These are phyloP conservation scores for Acrobasis repandana DNA, from an alignment of 2,888 invertebrate genomes.

Conservation along the genomic window DNA sequence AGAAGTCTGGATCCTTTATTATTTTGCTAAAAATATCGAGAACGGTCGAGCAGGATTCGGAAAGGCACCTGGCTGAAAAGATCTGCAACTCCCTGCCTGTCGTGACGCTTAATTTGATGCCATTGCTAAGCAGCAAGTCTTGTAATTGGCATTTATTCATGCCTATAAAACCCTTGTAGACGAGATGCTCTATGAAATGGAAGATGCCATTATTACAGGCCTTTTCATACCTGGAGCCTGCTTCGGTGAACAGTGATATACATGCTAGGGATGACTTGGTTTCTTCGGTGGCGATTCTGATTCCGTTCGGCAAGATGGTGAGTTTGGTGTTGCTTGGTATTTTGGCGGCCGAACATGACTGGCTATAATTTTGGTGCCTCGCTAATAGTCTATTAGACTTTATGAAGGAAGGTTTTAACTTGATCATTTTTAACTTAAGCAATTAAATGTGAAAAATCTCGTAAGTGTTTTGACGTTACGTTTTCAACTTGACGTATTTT, in stretches of 20 bases:
- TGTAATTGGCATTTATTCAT: slow-evolving; percentile 93
- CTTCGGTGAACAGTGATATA: slow-evolving; percentile 59
- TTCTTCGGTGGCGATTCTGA: slow-evolving; percentile 96
- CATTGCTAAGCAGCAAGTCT: slow-evolving; percentile 95
- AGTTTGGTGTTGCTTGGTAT: slow-evolving; percentile 17
- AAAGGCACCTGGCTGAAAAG: slow-evolving; percentile 96
- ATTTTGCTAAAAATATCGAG: slow-evolving; percentile 97
- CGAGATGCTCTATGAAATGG: slow-evolving; percentile 73
- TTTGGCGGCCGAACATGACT: background rate
- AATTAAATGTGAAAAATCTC: background rate
- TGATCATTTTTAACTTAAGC: background rate
- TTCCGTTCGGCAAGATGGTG: slow-evolving; percentile 87
- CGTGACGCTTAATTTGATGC: slow-evolving; percentile 97
- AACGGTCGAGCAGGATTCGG: slow-evolving; percentile 92
- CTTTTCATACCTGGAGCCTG: slow-evolving; percentile 62
- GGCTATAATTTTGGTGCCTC: background rate
- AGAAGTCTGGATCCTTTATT: slow-evolving; percentile 89
- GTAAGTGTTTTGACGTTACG: background rate
- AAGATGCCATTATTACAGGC: slow-evolving; percentile 57
- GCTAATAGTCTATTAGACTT: background rate
- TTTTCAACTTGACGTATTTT: slow-evolving; percentile 1
- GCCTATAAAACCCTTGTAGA: slow-evolving; percentile 85
- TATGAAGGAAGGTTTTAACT: background rate
- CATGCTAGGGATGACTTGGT: slow-evolving; percentile 86
- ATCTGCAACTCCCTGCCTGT: slow-evolving; percentile 98